Base-by-base conservation (phyloP, 2,888 invertebrate genomes). In the Diaperis boleti region DNA sequence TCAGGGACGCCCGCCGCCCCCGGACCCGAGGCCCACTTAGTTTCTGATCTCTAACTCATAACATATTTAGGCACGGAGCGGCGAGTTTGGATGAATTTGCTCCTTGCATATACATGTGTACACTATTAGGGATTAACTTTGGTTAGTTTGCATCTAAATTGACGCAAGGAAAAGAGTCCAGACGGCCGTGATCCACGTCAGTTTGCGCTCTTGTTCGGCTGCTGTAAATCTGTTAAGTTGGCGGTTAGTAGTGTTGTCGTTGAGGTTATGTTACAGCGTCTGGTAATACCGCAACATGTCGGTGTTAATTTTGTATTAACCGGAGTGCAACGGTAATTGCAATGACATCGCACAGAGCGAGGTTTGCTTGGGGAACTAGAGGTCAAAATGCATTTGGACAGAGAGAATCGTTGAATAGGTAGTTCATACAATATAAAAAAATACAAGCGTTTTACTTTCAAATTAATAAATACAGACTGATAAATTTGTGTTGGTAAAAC, bases 11-110 rank as follows among this genome's bases (percentile, higher is more conserved):
- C 62, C 57, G 37, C 67, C 45, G 47, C 7, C 42, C 50, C 18
- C 39, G 15, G 31, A 22, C 33, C 44, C 67, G 42, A 67, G 42
- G 64, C 68, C 66, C 70, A 67, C 70, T 71, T 69, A 70, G 74
- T 76, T 73, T 76, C 73, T 74, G 72, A 74, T 76, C 76, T 75
- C 75, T 76, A 75, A 76, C 71, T 76, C 74, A 76, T 75, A 74
- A 74, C 71, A 70, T 73, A 73, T 75, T 74, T 74, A 74, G 73
- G 72, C 72, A 29, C 33, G 22, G 59, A 13, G 26, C 15, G 22
- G 41, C 42, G 57, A 42, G 49, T 50, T 57, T 39, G 35, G 60
- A 50, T 52, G 55, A 60, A 65, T 65, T n/a, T 65, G 55, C 47
- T 44, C 56, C 66, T 66, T 62, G 61, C 55, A 59, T 59, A 50